Base-by-base conservation (phyloP, 2,888 invertebrate species). In the Podabrus alpinus region DNA sequence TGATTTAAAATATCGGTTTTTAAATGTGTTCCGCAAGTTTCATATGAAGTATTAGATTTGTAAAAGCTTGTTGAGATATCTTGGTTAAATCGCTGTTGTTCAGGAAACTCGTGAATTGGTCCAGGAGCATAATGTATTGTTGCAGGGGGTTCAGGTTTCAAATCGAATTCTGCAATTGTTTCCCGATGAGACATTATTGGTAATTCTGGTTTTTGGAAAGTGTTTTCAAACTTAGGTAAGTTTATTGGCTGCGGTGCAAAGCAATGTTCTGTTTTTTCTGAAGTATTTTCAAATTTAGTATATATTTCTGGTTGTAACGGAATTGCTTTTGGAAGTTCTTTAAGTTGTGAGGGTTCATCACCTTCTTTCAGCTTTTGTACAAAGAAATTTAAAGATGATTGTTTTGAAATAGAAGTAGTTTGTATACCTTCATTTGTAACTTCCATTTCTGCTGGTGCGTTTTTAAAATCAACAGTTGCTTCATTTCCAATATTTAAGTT, bases 111-210 rank as follows among this genome's bases (percentile, higher is more conserved):
- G 7, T 7, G 13, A 5, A n/a, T 45, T n/a, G n/a, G n/a, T 45
- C 91, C 89, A 68, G 92, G 91, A 72, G 90, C 89, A 79, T 89
- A 92, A 59, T 91, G 91, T 66, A 93, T 91, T 86, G 93, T 92
- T 45, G 93, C 92, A 10, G 93, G 93, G n/a, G 93, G 91, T 80
- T 92, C 93, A 0, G 92, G 93, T 71, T 90, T 88, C 2, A 93
- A 84, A 82, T 89, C 89, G 67, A 92, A 88, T 74, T 89, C 88
- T 82, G 89, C 82, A 80, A 86, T 77, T 81, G 82, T 68, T 64
- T 82, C 80, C 1, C 25, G 25, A 15, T 71, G 64, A 68, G 67
- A 59, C 21, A 24, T 66, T 17, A 59, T 62, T 16, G 71, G 16
- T n/a, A 64, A 0, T n/a, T 64, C 17, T n/a, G 62, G 62, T 19